These are phyloP conservation scores for Allobates femoralis DNA, from an alignment of 2,797 vertebrate genomes.

Conservation along the genomic window DNA sequence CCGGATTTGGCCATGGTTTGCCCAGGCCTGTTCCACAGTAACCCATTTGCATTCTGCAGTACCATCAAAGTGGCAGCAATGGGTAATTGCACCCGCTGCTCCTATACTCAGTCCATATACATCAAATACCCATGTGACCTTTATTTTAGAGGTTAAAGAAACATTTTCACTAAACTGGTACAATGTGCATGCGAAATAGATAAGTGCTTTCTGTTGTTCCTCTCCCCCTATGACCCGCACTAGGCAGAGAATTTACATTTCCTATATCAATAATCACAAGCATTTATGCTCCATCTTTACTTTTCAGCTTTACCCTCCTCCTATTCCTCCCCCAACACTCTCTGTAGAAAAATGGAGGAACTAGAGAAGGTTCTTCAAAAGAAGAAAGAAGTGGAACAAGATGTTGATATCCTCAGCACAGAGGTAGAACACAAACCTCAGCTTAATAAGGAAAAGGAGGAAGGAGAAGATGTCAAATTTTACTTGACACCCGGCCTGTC, in stretches of 20 bases:
- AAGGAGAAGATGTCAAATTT: slow-evolving; percentile 86
- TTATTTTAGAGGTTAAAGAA: too few relatives aligned
- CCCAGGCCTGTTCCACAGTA: too few relatives aligned
- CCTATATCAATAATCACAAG: background rate
- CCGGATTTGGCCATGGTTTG: too few relatives aligned
- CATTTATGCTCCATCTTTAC: background rate
- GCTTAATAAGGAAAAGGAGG: slow-evolving; percentile 92
- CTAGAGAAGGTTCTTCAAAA: slow-evolving; percentile 92
- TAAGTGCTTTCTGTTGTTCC: background rate
- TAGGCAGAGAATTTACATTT: too few relatives aligned
- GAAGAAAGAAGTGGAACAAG: slow-evolving; percentile 88
- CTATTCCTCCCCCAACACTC: slow-evolving; percentile 83
- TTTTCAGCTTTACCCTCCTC: slow-evolving; percentile 76
- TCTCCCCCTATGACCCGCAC: too few relatives aligned
- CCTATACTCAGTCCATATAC: too few relatives aligned
- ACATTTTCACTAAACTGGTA: background rate
- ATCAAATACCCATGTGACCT: too few relatives aligned
- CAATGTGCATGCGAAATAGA: background rate
- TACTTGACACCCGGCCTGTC: slow-evolving; percentile 84
- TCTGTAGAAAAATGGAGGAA: slow-evolving; percentile 88
- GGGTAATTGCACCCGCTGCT: too few relatives aligned
- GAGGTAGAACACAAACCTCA: slow-evolving; percentile 80
- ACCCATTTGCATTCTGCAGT: too few relatives aligned
- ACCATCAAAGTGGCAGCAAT: too few relatives aligned
- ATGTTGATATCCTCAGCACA: slow-evolving; percentile 87